Evolutionary conservation across 2,113 vertebrate genomes (phyloP).

Genomic region (Ammodytes marinus): DNA sequence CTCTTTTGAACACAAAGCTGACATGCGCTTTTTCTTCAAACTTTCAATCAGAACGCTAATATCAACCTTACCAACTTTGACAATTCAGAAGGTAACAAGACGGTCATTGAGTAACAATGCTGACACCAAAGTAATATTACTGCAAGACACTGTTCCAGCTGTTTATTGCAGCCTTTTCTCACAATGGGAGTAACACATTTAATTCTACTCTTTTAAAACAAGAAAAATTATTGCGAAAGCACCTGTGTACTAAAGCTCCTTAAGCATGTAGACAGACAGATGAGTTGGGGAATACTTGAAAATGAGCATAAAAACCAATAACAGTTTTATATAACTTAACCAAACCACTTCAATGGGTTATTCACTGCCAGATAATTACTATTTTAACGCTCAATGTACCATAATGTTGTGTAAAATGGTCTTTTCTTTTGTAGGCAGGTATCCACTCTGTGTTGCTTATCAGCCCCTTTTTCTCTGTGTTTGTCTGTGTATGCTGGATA

Average conservation of each 20-base stretch:
- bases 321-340: neutral
- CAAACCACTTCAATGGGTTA: slow-evolving; percentile 9
- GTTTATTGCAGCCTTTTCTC: neutral
- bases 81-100: neutral
- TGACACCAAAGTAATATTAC: slow-evolving; percentile 5
- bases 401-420: neutral
- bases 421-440: neutral
- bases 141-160: neutral
- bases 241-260: neutral
- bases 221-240: neutral
- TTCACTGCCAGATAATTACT: neutral
- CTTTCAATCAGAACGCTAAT: neutral
- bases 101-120: neutral
- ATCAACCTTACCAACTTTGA: neutral
- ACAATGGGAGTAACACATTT: neutral
- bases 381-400: neutral
- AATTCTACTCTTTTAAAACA: neutral
- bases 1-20: slow-evolving; percentile 5
- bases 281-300: neutral
- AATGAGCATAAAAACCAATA: slow-evolving; percentile 1
- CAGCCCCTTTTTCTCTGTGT: slow-evolving; percentile 10
- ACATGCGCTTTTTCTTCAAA: neutral
- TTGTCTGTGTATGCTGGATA: slow-evolving; percentile 10
- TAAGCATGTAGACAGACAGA: neutral
- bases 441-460: slow-evolving; percentile 11